Conservation (phyloP, 2,888 invertebrate genomes). For the Ectemnius cavifrons region DNA sequence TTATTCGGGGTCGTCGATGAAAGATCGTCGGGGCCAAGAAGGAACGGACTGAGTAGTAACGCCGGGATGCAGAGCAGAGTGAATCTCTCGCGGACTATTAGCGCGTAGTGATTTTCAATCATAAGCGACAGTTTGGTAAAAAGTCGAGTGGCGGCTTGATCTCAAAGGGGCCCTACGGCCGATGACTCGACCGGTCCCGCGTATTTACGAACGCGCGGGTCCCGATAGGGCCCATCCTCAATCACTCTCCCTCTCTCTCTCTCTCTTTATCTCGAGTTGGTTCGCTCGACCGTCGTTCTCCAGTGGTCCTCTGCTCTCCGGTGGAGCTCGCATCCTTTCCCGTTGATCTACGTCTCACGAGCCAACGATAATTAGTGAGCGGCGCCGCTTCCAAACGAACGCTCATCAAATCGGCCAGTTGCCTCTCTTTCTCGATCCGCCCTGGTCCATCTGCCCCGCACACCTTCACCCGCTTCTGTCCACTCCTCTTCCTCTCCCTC, state of each 20-base stretch:
- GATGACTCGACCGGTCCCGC: conserved; percentile 74
- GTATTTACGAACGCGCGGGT: conserved; percentile 64
- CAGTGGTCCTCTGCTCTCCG: conserved; percentile 30
- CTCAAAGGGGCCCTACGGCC: conserved; percentile 72
- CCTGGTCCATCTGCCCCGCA: conserved; percentile 10
- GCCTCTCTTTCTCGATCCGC: conserved; percentile 34
- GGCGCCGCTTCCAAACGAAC: conserved; percentile 63
- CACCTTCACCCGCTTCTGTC: background rate
- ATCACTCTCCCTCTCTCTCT: conserved; percentile 26
- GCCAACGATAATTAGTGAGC: conserved; percentile 72
- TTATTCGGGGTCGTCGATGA: background rate
- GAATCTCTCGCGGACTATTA: conserved; percentile 69
- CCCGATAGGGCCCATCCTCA: conserved; percentile 44
- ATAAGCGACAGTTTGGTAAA: conserved; percentile 76
- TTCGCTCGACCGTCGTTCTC: conserved; percentile 10
- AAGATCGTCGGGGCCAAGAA: background rate
- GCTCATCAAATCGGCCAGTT: conserved; percentile 61
- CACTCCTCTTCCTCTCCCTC: conserved; percentile 1
- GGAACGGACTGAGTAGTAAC: background rate
- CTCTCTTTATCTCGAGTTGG: conserved; percentile 18
- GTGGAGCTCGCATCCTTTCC: conserved; percentile 27
- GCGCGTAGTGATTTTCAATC: conserved; percentile 75
- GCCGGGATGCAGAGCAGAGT: conserved; percentile 44
- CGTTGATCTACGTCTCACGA: conserved; percentile 54
- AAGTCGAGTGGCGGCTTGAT: conserved; percentile 73